Evolutionary conservation across 2,888 invertebrate species (phyloP).

Genomic region (Pomacea canaliculata): DNA sequence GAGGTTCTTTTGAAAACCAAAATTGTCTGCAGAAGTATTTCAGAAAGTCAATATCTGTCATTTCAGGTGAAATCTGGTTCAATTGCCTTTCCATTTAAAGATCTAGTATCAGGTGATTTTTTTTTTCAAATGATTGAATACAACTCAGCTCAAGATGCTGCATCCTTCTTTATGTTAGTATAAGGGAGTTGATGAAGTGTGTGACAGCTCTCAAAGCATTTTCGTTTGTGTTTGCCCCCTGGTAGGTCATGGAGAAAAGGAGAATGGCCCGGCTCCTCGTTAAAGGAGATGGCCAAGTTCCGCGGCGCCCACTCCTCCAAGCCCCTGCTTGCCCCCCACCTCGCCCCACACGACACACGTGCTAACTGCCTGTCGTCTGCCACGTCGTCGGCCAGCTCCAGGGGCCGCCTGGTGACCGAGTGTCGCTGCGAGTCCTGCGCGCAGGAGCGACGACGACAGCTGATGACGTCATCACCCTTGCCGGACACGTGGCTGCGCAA

Average conservation of each 20-base stretch:
- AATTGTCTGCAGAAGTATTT: too few relatives aligned
- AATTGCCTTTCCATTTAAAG: too few relatives aligned
- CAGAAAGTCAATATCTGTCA: too few relatives aligned
- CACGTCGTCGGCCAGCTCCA: slow-evolving; percentile 6
- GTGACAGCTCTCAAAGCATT: too few relatives aligned
- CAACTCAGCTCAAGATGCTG: too few relatives aligned
- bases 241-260: slow-evolving; percentile 47
- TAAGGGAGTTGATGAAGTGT: too few relatives aligned
- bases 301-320: not conserved
- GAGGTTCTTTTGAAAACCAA: too few relatives aligned
- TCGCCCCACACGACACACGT: slow-evolving; percentile 21
- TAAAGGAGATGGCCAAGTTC: slow-evolving; percentile 17
- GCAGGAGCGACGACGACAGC: slow-evolving; percentile 19
- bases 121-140: too few relatives aligned
- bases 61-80: too few relatives aligned
- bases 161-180: too few relatives aligned
- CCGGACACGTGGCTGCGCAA: slow-evolving; percentile 2
- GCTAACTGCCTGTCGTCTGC: slow-evolving; percentile 6
- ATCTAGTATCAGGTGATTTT: too few relatives aligned
- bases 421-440: slow-evolving; percentile 20
- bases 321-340: slow-evolving; percentile 3
- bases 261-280: slow-evolving; percentile 44
- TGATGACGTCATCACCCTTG: slow-evolving; percentile 10
- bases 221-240: not conserved
- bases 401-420: slow-evolving; percentile 19